A percentile compares a stretch with the other conserved stretches of the same genome.
These are phyloP conservation scores for Microtus agrestis DNA, from an alignment of 2,797 vertebrate genomes.

Conservation along the genomic window DNA sequence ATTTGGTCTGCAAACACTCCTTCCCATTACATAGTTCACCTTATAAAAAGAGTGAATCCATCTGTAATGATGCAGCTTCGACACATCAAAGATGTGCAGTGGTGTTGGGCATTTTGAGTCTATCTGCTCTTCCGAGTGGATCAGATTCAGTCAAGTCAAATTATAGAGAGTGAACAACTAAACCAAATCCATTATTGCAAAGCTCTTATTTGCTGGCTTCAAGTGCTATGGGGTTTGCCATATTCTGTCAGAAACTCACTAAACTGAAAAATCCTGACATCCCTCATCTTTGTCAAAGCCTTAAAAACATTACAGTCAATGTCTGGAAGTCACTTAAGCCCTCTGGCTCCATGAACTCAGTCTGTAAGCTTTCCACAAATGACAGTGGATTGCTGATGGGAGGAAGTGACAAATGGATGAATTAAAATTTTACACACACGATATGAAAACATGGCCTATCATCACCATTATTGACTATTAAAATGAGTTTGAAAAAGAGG, in stretches of 20 bases:
- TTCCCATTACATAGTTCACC: neutral
- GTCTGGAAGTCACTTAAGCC: conserved; percentile 64
- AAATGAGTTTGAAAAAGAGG: conserved; percentile 24
- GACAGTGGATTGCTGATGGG: neutral
- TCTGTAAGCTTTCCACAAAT: neutral
- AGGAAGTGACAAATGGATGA: conserved; percentile 68
- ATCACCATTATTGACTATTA: conserved; percentile 1
- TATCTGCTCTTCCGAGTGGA: neutral
- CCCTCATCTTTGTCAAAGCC: conserved; percentile 68
- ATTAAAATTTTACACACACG: conserved; percentile 65
- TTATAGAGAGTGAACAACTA: conserved; percentile 33
- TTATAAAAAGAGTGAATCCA: neutral
- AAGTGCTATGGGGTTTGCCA: neutral
- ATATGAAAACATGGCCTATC: conserved; percentile 44
- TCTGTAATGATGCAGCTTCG: neutral
- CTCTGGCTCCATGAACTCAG: conserved; percentile 14
- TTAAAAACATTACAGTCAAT: conserved; percentile 47
- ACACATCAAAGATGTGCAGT: too few relatives aligned
- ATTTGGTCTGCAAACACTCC: neutral
- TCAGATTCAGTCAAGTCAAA: conserved; percentile 17
- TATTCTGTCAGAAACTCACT: conserved; percentile 40
- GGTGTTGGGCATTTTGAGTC: rapidly evolving
- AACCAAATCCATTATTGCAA: conserved; percentile 19
- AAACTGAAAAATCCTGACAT: conserved; percentile 66
- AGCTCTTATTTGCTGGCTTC: conserved; percentile 22